Conservation (phyloP, 2,113 vertebrate genomes). For the Lasiurus borealis region DNA sequence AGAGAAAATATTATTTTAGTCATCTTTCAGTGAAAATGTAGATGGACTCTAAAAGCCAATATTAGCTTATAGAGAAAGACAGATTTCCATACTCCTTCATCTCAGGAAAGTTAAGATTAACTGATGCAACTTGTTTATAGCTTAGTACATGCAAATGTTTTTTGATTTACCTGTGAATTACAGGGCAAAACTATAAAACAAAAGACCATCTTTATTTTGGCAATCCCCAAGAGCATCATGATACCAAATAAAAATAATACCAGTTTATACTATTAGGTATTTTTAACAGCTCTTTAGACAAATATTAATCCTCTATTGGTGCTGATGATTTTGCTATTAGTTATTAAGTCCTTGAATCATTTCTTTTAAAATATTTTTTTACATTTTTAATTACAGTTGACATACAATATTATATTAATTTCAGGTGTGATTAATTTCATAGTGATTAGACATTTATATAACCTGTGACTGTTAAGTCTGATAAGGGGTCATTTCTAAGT, state of each 20-base stretch:
- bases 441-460: neutral
- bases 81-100: neutral
- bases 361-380: neutral
- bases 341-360: neutral
- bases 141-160: neutral
- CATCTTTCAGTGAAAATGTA: slow-evolving; percentile 2
- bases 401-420: neutral
- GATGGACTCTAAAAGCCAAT: neutral
- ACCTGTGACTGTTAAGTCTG: neutral
- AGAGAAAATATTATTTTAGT: neutral
- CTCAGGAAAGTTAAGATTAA: slow-evolving; percentile 14
- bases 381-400: neutral
- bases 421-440: neutral
- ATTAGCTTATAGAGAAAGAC: neutral
- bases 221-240: neutral
- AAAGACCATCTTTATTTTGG: neutral
- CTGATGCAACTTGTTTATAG: neutral
- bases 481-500: neutral
- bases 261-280: neutral
- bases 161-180: slow-evolving; percentile 29
- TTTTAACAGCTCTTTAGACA: neutral
- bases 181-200: neutral
- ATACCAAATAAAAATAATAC: slow-evolving; percentile 3
- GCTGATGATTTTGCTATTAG: neutral
- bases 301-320: neutral